Evolutionary conservation across 1,140 invertebrate species (phyloP).

Genomic region (Scylla paramamosain): DNA sequence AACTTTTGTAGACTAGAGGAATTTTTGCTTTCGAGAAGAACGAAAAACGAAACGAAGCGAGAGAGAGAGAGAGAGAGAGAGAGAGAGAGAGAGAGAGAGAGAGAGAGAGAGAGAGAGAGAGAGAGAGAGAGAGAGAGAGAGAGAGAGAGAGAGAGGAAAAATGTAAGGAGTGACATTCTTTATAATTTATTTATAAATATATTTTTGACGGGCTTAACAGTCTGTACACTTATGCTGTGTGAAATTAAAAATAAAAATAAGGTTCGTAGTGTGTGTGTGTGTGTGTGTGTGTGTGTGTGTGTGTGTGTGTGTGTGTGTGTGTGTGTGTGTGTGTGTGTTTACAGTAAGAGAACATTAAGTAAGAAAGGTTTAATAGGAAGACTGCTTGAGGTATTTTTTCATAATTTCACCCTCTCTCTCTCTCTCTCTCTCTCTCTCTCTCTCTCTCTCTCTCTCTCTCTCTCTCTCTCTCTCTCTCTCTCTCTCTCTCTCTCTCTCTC

Average conservation of each 20-base stretch:
- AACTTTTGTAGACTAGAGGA: background rate
- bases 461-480: slow-evolving; percentile 18
- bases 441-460: slow-evolving; percentile 20
- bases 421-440: background rate
- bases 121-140: background rate
- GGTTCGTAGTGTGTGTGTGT: too few species aligned
- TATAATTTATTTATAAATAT: too few species aligned
- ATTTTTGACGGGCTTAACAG: too few species aligned
- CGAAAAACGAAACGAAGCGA: background rate
- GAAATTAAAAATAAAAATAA: too few species aligned
- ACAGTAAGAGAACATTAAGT: too few species aligned
- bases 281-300: too few species aligned
- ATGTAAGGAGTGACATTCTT: background rate
- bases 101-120: background rate
- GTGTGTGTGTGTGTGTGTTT: too few species aligned
- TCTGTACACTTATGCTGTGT: too few species aligned
- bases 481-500: slow-evolving; percentile 18
- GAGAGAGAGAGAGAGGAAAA: background rate
- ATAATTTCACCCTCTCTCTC: too few species aligned
- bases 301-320: too few species aligned
- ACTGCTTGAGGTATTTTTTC: too few species aligned
- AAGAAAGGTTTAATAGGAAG: too few species aligned
- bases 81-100: slow-evolving; percentile 5
- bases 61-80: background rate
- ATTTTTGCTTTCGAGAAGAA: background rate